phyloP scores from a whole-genome alignment of 2,888 invertebrate genomes.

The Gasteruption jaculator region DNA sequence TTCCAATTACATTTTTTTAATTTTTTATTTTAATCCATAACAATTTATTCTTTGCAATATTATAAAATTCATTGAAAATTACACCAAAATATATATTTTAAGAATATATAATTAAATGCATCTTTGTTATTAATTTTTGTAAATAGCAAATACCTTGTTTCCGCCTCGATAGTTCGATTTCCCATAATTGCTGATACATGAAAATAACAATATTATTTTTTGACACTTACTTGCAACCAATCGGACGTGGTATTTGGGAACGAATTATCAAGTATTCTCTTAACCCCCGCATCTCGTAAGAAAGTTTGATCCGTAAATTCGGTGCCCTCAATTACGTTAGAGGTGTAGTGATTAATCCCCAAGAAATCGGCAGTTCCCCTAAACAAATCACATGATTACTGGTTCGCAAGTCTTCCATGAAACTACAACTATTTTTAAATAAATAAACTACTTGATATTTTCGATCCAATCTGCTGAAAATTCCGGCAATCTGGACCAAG shows the following conservation, averaged over 20 bases:
- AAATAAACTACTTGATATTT: constrained; percentile 48
- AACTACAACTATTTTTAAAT: constrained; percentile 10
- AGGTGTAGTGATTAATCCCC: constrained; percentile 40
- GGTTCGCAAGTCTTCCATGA: not conserved
- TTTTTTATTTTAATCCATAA: not conserved
- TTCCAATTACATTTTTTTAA: not conserved
- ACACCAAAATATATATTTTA: not conserved
- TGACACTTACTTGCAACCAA: constrained; percentile 55
- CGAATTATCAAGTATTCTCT: constrained; percentile 55
- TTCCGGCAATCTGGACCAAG: constrained; percentile 51
- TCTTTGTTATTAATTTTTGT: too few relatives aligned
- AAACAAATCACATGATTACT: constrained; percentile 29
- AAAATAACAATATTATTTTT: too few relatives aligned
- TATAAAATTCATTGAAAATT: too few relatives aligned
- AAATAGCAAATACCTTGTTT: too few relatives aligned
- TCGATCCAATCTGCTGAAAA: constrained; percentile 57
- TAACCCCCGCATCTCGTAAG: constrained; percentile 50
- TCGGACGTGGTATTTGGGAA: constrained; percentile 63
- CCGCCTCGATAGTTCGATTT: too few relatives aligned
- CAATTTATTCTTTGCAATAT: too few relatives aligned
- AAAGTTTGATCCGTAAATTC: constrained; percentile 15
- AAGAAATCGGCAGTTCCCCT: constrained; percentile 38
- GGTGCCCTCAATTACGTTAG: constrained; percentile 24
- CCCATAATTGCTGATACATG: too few relatives aligned
- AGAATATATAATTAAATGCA: not conserved